These are phyloP conservation scores for Eonycteris spelaea DNA, from an alignment of 2,113 vertebrate genomes.

Conservation along the genomic window DNA sequence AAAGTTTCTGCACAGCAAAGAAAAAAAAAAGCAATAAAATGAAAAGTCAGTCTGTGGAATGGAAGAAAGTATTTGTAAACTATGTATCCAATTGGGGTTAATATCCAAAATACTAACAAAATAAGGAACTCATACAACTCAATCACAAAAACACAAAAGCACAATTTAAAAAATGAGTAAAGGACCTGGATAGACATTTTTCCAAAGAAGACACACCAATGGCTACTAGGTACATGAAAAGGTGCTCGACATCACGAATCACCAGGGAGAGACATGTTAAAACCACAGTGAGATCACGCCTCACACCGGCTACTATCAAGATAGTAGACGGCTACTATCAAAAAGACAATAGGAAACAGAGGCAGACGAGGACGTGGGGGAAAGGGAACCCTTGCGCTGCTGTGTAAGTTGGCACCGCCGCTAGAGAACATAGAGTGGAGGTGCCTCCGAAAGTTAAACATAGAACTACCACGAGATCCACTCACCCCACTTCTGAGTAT, in stretches of 20 bases:
- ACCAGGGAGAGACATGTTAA: background rate
- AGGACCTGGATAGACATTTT: background rate
- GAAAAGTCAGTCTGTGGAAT: background rate
- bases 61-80: background rate
- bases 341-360: background rate
- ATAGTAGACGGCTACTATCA: background rate
- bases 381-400: accelerated
- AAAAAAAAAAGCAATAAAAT: background rate
- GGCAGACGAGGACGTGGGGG: background rate
- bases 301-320: background rate
- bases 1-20: background rate
- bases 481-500: background rate
- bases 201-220: background rate
- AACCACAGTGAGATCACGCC: background rate
- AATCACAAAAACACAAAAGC: background rate
- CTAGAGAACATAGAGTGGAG: background rate
- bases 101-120: background rate
- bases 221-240: background rate
- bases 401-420: background rate
- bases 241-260: background rate
- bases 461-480: background rate
- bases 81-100: background rate
- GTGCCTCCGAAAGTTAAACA: background rate
- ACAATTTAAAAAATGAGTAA: background rate
- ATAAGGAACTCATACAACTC: background rate